These are phyloP conservation scores for Microtus montanus DNA, from an alignment of 2,113 vertebrate species.

Conservation along the genomic window DNA sequence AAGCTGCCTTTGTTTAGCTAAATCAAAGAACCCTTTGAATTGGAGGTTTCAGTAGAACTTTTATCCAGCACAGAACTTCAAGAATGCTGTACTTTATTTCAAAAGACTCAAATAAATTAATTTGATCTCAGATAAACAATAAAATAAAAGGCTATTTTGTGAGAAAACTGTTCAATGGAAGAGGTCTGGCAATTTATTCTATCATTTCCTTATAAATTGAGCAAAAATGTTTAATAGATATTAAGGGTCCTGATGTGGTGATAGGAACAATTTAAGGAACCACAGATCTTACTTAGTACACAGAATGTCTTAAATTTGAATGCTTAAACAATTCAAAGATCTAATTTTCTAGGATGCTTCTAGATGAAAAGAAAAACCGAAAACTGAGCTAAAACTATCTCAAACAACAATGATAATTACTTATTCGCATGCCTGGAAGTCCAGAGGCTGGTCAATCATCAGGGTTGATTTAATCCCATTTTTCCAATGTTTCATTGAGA, in stretches of 20 bases:
- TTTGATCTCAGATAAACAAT: slow-evolving; percentile 18
- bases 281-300: not conserved
- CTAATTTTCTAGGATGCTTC: slow-evolving; percentile 4
- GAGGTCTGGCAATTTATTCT: not conserved
- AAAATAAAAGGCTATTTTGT: not conserved
- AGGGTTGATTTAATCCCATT: slow-evolving; percentile 42
- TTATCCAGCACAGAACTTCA: slow-evolving; percentile 6
- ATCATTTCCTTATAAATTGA: slow-evolving; percentile 24
- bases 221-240: not conserved
- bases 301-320: slow-evolving; percentile 14
- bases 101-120: slow-evolving; percentile 28
- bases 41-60: not conserved
- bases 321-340: not conserved
- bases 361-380: slow-evolving; percentile 6
- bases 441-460: not conserved
- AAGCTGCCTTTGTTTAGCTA: slow-evolving; percentile 40
- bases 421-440: not conserved
- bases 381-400: slow-evolving; percentile 40
- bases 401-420: slow-evolving; percentile 12
- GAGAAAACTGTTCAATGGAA: slow-evolving; percentile 25
- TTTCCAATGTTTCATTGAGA: not conserved
- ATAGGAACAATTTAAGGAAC: not conserved
- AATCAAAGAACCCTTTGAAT: slow-evolving; percentile 30
- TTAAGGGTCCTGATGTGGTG: not conserved
- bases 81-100: slow-evolving; percentile 45